These are phyloP conservation scores for Tribolium freemani DNA, from an alignment of 2,888 invertebrate species.

Conservation along the genomic window DNA sequence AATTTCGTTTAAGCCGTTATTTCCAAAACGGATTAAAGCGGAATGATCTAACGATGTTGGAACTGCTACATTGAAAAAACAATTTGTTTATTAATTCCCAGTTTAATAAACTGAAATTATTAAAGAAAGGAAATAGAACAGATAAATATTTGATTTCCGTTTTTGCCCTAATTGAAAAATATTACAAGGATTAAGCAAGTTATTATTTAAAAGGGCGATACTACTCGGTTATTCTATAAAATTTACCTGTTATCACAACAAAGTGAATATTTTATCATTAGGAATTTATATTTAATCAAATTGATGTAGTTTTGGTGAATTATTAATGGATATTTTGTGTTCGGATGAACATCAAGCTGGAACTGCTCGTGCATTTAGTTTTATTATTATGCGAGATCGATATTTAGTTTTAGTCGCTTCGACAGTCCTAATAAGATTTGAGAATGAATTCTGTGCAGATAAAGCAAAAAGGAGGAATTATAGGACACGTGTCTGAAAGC, in stretches of 20 bases:
- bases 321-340: no score
- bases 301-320: neutral
- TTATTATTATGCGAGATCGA: neutral
- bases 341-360: no score
- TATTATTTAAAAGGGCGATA: neutral
- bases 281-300: neutral
- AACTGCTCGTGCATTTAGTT: no score
- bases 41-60: neutral
- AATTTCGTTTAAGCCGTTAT: constrained; percentile 21
- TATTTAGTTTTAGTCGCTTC: neutral
- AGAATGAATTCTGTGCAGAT: neutral
- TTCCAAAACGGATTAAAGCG: constrained; percentile 6
- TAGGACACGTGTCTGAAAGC: constrained; percentile 13
- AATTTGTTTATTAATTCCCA: neutral
- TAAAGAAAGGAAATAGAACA: neutral
- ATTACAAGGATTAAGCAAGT: neutral
- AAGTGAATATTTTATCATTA: neutral
- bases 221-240: neutral
- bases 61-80: neutral
- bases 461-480: constrained; percentile 7
- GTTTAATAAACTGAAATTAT: neutral
- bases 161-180: neutral
- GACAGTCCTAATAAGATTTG: neutral
- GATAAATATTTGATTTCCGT: neutral
- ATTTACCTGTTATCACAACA: neutral